These are phyloP conservation scores for Conopomorpha cramerella DNA, from an alignment of 1,140 invertebrate genomes.

Conservation along the genomic window DNA sequence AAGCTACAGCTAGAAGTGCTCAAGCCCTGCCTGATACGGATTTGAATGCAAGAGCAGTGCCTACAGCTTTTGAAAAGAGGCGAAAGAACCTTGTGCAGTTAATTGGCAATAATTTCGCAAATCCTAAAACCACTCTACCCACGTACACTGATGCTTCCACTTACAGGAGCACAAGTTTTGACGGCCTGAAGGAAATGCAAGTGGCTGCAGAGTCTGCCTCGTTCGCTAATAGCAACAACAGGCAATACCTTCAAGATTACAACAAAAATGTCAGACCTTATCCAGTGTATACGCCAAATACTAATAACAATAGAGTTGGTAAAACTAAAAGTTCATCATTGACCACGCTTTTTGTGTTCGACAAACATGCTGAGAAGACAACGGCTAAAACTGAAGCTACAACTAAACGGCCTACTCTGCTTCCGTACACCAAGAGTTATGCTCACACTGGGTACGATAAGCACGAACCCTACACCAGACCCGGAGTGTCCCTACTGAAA, in stretches of 20 bases:
- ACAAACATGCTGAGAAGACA: constrained; percentile 20
- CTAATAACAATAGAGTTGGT: constrained; percentile 12
- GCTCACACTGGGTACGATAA: constrained; percentile 22
- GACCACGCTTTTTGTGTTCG: constrained; percentile 39
- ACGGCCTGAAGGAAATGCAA: constrained; percentile 66
- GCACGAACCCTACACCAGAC: constrained; percentile 49
- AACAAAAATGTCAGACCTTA: constrained; percentile 42
- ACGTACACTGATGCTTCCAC: constrained; percentile 35
- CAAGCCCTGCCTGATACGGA: constrained; percentile 34
- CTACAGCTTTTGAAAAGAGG: constrained; percentile 32
- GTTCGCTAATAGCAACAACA: constrained; percentile 65
- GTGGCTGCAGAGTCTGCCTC: constrained; percentile 75
- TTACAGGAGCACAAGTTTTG: constrained; percentile 25
- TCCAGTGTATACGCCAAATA: constrained; percentile 39
- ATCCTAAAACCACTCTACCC: constrained; percentile 25
- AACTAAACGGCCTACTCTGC: constrained; percentile 39
- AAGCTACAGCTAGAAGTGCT: constrained; percentile 28
- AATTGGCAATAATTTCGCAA: constrained; percentile 38
- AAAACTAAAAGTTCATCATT: constrained; percentile 35
- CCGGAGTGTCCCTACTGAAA: constrained; percentile 38
- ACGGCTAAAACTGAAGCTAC: constrained; percentile 16
- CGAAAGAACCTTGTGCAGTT: constrained; percentile 40
- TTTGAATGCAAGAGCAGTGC: constrained; percentile 16
- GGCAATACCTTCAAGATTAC: constrained; percentile 41
- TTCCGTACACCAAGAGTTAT: constrained; percentile 45